Conservation (phyloP, 37 sponge, comb jelly and placozoan species). For the Petrosia ficiformis region DNA sequence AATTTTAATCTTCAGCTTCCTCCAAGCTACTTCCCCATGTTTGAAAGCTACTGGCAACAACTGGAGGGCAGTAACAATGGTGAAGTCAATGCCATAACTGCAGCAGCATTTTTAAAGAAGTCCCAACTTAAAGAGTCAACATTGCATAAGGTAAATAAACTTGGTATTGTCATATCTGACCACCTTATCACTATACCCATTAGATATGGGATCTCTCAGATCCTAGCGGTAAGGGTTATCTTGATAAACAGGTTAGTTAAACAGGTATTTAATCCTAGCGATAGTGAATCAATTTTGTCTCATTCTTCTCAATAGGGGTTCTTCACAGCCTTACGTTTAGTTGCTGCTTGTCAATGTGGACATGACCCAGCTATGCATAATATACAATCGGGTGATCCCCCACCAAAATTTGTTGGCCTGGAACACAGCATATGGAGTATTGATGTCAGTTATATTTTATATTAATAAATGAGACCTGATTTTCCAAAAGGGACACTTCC, state of each 20-base stretch:
- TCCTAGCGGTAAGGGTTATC: constrained; percentile 51
- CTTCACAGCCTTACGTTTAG: constrained; percentile 55
- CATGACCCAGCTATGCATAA: constrained; percentile 53
- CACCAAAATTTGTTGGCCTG: constrained; percentile 41
- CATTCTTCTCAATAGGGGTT: constrained; percentile 25
- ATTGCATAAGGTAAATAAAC: constrained; percentile 57
- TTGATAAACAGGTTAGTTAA: constrained; percentile 70
- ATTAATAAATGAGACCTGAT: no score
- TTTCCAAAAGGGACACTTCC: no score
- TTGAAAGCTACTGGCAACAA: constrained; percentile 63
- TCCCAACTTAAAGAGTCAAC: constrained; percentile 63
- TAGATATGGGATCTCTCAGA: constrained; percentile 83
- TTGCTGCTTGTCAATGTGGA: constrained; percentile 70
- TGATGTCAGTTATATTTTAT: constrained; percentile 28
- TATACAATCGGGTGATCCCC: constrained; percentile 50
- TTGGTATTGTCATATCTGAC: not conserved
- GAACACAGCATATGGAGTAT: constrained; percentile 45
- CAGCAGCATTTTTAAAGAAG: constrained; percentile 70
- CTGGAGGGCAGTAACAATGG: constrained; percentile 55
- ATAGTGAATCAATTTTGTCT: not conserved
- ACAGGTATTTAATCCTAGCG: not conserved
- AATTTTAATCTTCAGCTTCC: no score
- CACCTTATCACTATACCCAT: not conserved
- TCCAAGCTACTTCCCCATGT: constrained; percentile 36
- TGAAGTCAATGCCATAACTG: constrained; percentile 43